Evolutionary conservation across 2,113 vertebrate species (phyloP).

Genomic region (Vulpes vulpes): DNA sequence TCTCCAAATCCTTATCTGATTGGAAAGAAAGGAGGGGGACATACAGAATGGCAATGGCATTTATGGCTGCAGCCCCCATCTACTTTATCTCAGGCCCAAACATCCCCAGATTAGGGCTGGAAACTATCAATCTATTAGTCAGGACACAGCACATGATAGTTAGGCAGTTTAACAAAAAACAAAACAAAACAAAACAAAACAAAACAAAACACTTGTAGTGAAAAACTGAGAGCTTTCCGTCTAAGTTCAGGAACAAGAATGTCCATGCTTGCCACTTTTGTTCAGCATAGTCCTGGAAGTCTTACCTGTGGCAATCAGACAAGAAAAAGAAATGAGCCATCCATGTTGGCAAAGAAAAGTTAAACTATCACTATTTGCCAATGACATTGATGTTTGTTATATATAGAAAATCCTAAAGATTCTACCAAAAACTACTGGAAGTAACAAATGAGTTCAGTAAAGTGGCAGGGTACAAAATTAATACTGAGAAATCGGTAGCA

Average conservation of each 20-base stretch:
- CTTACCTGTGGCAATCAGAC: not conserved
- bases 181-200: not conserved
- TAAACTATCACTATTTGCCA: not conserved
- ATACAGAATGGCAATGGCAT: not conserved
- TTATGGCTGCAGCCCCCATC: not conserved
- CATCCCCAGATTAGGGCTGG: not conserved
- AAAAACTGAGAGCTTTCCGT: not conserved
- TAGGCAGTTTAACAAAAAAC: not conserved
- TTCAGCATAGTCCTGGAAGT: not conserved
- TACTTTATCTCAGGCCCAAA: not conserved
- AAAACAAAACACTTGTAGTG: not conserved
- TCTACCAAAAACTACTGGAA: not conserved
- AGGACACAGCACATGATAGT: not conserved
- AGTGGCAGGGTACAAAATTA: not conserved
- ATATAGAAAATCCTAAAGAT: not conserved
- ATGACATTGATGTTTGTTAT: not conserved
- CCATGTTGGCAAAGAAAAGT: not conserved
- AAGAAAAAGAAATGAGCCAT: not conserved
- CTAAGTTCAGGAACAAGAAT: not conserved
- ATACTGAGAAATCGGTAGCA: not conserved
- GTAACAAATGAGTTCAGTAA: not conserved
- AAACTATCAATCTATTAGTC: not conserved
- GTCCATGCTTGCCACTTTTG: not conserved
- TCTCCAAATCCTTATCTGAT: not conserved
- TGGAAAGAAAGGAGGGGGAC: not conserved